Percentiles rank a stretch among this genome's conserved stretches.
These are phyloP conservation scores for Geotrupes spiniger DNA, from an alignment of 2,888 invertebrate genomes.

Conservation along the genomic window DNA sequence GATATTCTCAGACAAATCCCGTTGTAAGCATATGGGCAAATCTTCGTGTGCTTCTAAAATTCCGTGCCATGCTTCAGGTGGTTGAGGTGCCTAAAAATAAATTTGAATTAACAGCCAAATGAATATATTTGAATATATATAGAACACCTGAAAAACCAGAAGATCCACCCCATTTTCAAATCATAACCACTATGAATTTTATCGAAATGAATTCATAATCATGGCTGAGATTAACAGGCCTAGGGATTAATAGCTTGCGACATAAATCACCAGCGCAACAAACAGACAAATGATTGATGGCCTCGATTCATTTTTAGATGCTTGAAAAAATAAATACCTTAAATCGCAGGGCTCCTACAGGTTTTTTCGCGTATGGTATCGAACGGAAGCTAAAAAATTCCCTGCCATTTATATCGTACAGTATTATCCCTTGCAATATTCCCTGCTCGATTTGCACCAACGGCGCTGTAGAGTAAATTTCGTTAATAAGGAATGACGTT, in stretches of 20 bases:
- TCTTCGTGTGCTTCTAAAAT: slow-evolving; percentile 47
- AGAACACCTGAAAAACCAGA: too few species aligned
- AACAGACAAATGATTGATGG: not conserved
- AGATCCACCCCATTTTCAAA: too few species aligned
- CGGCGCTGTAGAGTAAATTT: not conserved
- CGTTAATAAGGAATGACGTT: too few species aligned
- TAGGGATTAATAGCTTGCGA: not conserved
- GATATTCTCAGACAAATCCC: slow-evolving; percentile 10
- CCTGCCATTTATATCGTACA: slow-evolving; percentile 13
- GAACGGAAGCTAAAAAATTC: slow-evolving; percentile 15
- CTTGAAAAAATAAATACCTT: slow-evolving; percentile 8
- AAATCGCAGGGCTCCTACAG: slow-evolving; percentile 18
- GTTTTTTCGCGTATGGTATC: slow-evolving; percentile 16
- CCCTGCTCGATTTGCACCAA: slow-evolving; percentile 15
- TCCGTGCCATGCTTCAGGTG: slow-evolving; percentile 47
- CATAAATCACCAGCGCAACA: too few species aligned
- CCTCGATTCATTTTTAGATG: not conserved
- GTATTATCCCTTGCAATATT: slow-evolving; percentile 9
- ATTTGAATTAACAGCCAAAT: too few species aligned
- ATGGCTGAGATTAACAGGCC: not conserved
- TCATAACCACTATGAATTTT: not conserved
- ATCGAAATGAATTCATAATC: not conserved
- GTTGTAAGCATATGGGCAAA: slow-evolving; percentile 10
- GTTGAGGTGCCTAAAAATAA: slow-evolving; percentile 44
- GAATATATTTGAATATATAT: too few species aligned